Evolutionary conservation across 2,888 invertebrate species (phyloP), one percentile per base, ranked within the genome.

Genomic region (Eurois occulta): DNA sequence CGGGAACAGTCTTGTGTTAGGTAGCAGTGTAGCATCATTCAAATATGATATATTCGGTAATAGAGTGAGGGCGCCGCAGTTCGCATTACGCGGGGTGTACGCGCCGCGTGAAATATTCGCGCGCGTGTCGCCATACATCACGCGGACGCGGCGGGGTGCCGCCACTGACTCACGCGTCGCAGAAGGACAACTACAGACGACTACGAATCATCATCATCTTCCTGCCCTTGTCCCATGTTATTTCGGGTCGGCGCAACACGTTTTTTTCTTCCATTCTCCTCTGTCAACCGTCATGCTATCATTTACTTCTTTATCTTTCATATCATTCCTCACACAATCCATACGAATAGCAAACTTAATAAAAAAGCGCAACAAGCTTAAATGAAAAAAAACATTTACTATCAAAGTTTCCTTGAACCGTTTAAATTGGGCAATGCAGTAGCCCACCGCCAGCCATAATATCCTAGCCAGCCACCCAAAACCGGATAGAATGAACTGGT

Each of bases 121-220:
- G 77, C 65, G 60, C 70, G 71, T 70, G 84, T 80, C 71, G 84
- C 73, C 62, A 77, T 85, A 48, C 58, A 85, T 86, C 85, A 83
- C 71, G 38, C 38, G 60, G 41, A 32, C 72, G 66, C 84, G 52
- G 46, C 68, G 71, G 86, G 84, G 28, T 65, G 46, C 8, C 3
- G 48, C 0, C 70, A 83, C 62, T 18, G 32, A 35, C 8, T 3
- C n/a, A 8, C n/a, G 16, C 0, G 21, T 10, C 1, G n/a, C 66
- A 60, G 82, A 21, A 24, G 18, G 11, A 55, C 46, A 35, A 48
- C n/a, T 74, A 3, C 13, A 16, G 6, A 2, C 6, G 10, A 32
- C 4, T 28, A n/a, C n/a, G 7, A n/a, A n/a, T n/a, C n/a, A n/a
- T n/a, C n/a, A n/a, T n/a, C n/a, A n/a, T n/a, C n/a, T n/a, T n/a